Evolutionary conservation across 2,888 invertebrate species (phyloP).

Genomic region (Anthophora plumipes): DNA sequence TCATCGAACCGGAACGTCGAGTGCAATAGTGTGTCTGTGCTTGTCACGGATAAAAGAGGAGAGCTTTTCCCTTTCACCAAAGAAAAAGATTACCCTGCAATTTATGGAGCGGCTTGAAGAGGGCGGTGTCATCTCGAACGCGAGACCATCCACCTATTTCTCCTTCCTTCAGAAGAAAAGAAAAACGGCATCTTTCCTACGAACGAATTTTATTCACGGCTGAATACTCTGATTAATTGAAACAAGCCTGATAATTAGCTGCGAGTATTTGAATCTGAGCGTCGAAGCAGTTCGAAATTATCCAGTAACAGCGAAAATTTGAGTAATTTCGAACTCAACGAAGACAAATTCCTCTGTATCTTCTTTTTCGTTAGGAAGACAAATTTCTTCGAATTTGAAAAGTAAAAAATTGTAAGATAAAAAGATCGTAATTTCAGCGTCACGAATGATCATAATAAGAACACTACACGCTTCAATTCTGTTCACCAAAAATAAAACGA

Average conservation of each 20-base stretch:
- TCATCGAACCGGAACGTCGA: slow-evolving; percentile 22
- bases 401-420: too few relatives aligned
- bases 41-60: slow-evolving; percentile 22
- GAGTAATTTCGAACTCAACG: too few relatives aligned
- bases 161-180: background rate
- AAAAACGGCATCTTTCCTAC: slow-evolving; percentile 17
- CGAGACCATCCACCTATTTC: slow-evolving; percentile 18
- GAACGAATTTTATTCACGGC: background rate
- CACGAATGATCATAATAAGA: too few relatives aligned
- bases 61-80: slow-evolving; percentile 37
- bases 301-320: too few relatives aligned
- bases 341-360: too few relatives aligned
- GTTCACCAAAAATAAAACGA: too few relatives aligned
- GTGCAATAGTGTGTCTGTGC: slow-evolving; percentile 5
- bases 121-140: slow-evolving; percentile 38
- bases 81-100: slow-evolving; percentile 58
- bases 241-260: slow-evolving; percentile 6
- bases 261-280: too few relatives aligned
- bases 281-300: too few relatives aligned
- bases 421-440: too few relatives aligned
- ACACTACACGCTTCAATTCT: too few relatives aligned
- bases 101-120: slow-evolving; percentile 44
- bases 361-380: too few relatives aligned
- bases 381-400: too few relatives aligned
- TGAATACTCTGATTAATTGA: slow-evolving; percentile 35